Percentiles rank a stretch among this genome's conserved stretches.
Evolutionary conservation across 2,113 vertebrate genomes (phyloP).

Genomic region (Pollachius pollachius): DNA sequence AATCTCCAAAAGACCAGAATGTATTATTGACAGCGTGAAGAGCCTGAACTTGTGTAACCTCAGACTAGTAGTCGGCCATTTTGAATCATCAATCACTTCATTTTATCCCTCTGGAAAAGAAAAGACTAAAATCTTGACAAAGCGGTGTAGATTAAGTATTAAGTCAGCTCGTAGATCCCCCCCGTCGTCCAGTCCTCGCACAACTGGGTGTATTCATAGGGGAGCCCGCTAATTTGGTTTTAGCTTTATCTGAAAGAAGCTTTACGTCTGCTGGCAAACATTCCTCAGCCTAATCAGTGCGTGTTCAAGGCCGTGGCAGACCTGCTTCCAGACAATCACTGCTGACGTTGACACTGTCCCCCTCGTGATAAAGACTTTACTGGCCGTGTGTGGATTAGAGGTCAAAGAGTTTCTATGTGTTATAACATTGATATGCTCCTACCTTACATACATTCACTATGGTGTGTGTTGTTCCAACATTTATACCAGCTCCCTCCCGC

Average conservation of each 20-base stretch:
- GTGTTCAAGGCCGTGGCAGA: constrained; percentile 51
- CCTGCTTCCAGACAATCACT: constrained; percentile 56
- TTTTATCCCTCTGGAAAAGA: too few relatives aligned
- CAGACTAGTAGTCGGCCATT: too few relatives aligned
- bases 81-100: too few relatives aligned
- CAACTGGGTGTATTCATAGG: constrained; percentile 14
- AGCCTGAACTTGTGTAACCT: too few relatives aligned
- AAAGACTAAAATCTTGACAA: too few relatives aligned
- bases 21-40: too few relatives aligned
- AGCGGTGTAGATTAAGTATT: too few relatives aligned
- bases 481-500: not conserved
- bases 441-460: not conserved
- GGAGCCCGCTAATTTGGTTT: constrained; percentile 57
- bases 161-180: too few relatives aligned
- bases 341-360: constrained; percentile 50
- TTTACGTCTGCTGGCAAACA: constrained; percentile 63
- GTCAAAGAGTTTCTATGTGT: not conserved
- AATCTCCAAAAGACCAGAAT: too few relatives aligned
- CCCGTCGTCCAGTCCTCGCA: not conserved
- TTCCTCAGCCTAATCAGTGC: constrained; percentile 65
- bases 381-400: not conserved
- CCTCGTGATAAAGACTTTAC: constrained; percentile 42
- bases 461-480: too few relatives aligned
- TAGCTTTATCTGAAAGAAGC: constrained; percentile 38
- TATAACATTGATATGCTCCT: not conserved